Evolutionary conservation across 2,888 invertebrate genomes (phyloP).

Genomic region (Xanthostigma xanthostigma): DNA sequence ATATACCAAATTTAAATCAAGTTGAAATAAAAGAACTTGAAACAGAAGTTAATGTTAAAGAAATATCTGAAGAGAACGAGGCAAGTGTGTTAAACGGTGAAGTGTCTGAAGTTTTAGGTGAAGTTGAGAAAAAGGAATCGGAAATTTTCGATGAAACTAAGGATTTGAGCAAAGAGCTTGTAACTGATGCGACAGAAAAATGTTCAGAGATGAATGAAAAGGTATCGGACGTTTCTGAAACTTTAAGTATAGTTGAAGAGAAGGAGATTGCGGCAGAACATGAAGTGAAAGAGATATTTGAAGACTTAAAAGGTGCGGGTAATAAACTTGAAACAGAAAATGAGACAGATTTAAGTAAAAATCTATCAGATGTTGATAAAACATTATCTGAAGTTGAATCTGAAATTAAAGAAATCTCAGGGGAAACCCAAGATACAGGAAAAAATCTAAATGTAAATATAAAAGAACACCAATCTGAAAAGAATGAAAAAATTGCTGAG

Average conservation of each 20-base stretch:
- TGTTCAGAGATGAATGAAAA: neutral
- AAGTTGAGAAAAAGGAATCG: neutral
- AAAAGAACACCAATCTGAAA: no score
- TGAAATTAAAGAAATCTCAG: neutral
- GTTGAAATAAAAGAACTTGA: neutral
- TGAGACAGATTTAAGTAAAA: neutral
- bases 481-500: no score
- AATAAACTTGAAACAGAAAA: neutral
- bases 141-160: neutral
- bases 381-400: neutral
- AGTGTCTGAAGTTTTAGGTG: no score
- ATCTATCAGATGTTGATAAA: neutral
- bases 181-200: neutral
- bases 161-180: neutral
- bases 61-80: neutral
- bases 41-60: neutral
- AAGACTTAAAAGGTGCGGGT: no score
- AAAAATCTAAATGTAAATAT: neutral
- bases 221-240: neutral
- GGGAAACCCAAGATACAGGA: neutral
- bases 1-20: neutral
- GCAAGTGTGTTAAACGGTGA: neutral
- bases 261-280: conserved; percentile 1
- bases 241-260: conserved; percentile 9
- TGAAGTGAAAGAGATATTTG: conserved; percentile 5